A percentile compares a stretch with the other conserved stretches of the same genome.
These are phyloP conservation scores for Periophthalmus modestus DNA, from an alignment of 2,113 vertebrate genomes.

Conservation along the genomic window DNA sequence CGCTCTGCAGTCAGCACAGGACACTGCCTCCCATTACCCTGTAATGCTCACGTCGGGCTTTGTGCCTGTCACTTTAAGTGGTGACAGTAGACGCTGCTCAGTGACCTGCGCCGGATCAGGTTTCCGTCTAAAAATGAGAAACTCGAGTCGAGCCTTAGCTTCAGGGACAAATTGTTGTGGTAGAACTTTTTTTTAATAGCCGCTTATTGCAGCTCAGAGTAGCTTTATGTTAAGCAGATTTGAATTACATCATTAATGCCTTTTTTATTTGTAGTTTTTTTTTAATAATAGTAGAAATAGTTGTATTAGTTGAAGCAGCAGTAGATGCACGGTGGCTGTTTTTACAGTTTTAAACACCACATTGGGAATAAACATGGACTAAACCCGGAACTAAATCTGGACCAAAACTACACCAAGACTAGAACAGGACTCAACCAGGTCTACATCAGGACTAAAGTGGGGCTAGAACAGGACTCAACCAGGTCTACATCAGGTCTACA, in stretches of 20 bases:
- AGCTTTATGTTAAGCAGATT: not conserved
- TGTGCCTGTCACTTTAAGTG: conserved; percentile 2
- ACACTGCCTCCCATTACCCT: not conserved
- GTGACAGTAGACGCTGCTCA: not conserved
- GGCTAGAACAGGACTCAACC: no score
- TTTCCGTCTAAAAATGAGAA: conserved; percentile 19
- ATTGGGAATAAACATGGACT: not conserved
- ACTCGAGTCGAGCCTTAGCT: conserved; percentile 30
- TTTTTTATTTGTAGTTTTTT: not conserved
- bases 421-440: not conserved
- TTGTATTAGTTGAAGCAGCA: not conserved
- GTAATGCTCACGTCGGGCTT: not conserved
- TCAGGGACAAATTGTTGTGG: conserved; percentile 24
- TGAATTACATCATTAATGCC: not conserved
- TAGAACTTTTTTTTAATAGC: conserved; percentile 24
- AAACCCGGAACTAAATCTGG: not conserved
- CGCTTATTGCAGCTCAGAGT: conserved; percentile 11
- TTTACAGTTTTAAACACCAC: not conserved
- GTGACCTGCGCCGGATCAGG: conserved; percentile 15
- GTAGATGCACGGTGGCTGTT: not conserved
- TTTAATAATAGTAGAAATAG: not conserved
- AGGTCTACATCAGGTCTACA: no score
- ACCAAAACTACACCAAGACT: not conserved
- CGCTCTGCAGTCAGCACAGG: not conserved
- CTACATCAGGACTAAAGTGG: no score